A percentile compares a stretch with the other conserved stretches of the same genome.
phyloP scores from a whole-genome alignment of 1,140 invertebrate species.

The Pomacea maculata region DNA sequence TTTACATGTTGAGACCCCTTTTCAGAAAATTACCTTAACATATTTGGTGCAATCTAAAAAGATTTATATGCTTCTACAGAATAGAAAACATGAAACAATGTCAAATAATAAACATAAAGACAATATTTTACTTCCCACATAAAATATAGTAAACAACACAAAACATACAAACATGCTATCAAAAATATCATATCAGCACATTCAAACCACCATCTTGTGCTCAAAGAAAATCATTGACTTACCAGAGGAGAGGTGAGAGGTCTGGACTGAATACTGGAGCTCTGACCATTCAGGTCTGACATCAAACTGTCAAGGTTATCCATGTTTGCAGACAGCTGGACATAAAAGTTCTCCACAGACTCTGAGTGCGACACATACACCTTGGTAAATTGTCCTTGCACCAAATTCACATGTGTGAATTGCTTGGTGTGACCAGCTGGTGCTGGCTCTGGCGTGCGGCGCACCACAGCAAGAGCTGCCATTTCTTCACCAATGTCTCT shows the following conservation, averaged over 20 bases:
- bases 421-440: conserved; percentile 12
- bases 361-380: conserved; percentile 45
- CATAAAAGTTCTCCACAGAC: conserved; percentile 47
- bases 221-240: no score
- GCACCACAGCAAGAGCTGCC: conserved; percentile 40
- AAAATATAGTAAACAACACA: no score
- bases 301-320: conserved; percentile 65
- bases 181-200: no score
- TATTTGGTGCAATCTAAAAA: no score
- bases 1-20: no score
- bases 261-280: conserved; percentile 15
- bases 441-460: conserved; percentile 15
- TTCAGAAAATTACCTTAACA: no score
- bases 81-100: no score
- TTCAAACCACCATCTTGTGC: no score
- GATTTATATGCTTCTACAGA: no score
- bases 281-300: conserved; percentile 44
- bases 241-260: conserved; percentile 12
- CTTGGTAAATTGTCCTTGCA: conserved; percentile 21
- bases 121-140: no score
- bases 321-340: conserved; percentile 46
- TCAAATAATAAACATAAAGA: no score
- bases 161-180: no score
- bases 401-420: conserved; percentile 37
- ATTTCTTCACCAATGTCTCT: conserved; percentile 44